Evolutionary conservation across 1,140 invertebrate genomes (phyloP).

Genomic region (Mamestra configurata): DNA sequence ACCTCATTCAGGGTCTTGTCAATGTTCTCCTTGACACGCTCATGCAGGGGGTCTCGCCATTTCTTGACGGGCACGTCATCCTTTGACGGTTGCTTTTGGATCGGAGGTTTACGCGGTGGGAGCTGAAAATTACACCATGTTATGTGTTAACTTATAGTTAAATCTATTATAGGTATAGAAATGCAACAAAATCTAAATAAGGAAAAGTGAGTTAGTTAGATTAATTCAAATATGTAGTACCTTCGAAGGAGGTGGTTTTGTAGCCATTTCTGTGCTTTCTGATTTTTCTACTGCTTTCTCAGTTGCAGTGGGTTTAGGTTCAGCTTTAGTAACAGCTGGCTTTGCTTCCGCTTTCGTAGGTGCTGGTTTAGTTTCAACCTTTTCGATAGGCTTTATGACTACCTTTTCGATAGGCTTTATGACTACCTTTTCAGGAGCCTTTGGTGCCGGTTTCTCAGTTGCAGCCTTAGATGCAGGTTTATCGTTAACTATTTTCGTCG

Average conservation of each 20-base stretch:
- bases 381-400: constrained; percentile 47
- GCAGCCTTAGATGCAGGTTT: constrained; percentile 48
- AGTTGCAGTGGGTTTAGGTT: constrained; percentile 13
- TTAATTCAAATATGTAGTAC: constrained; percentile 55
- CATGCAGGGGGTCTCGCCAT: constrained; percentile 85
- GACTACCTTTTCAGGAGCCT: constrained; percentile 57
- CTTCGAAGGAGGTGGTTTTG: constrained; percentile 82
- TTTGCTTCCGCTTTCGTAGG: constrained; percentile 49
- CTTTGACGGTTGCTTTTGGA: constrained; percentile 84
- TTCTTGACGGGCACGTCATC: constrained; percentile 85
- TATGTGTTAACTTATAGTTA: background rate
- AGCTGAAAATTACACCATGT: constrained; percentile 67
- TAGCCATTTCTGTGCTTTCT: constrained; percentile 74
- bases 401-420: constrained; percentile 49
- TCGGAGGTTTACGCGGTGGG: constrained; percentile 81
- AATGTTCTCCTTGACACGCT: constrained; percentile 86
- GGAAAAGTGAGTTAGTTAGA: background rate
- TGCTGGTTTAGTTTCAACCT: constrained; percentile 50
- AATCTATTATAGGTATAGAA: too few species aligned
- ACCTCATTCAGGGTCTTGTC: constrained; percentile 85
- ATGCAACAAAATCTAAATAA: background rate
- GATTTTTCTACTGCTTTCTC: constrained; percentile 66
- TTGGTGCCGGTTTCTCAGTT: constrained; percentile 62
- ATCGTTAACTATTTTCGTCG: constrained; percentile 33
- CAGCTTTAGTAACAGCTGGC: constrained; percentile 36